These are phyloP conservation scores for Dunckerocampus dactyliophorus DNA, from an alignment of 2,113 vertebrate genomes.

Conservation along the genomic window DNA sequence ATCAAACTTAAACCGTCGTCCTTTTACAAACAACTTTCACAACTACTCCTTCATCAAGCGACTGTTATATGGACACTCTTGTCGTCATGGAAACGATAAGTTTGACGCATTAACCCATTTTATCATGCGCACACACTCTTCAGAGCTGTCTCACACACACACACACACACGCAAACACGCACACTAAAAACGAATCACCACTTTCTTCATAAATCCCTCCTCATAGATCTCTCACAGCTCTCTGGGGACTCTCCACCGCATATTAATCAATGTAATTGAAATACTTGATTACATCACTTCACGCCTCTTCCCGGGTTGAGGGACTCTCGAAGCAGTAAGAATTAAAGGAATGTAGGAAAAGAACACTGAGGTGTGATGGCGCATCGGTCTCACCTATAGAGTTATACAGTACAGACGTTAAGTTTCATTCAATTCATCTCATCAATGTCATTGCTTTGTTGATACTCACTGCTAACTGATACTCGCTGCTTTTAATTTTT, in stretches of 20 bases:
- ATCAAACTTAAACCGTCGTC: not conserved
- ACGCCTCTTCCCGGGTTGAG: conserved; percentile 47
- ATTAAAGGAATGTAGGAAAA: conserved; percentile 42
- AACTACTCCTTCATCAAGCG: conserved; percentile 24
- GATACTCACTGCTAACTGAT: no score
- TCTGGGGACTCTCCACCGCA: conserved; percentile 45
- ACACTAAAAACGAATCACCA: conserved; percentile 51
- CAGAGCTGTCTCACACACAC: not conserved
- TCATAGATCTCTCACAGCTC: conserved; percentile 51
- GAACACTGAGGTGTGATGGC: conserved; percentile 15
- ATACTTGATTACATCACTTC: conserved; percentile 66
- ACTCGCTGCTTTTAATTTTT: no score
- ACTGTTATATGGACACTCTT: conserved; percentile 5
- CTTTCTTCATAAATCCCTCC: conserved; percentile 58
- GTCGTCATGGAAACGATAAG: conserved; percentile 53
- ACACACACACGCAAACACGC: not conserved
- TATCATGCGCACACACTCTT: conserved; percentile 3
- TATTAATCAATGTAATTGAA: conserved; percentile 69
- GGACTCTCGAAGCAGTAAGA: conserved; percentile 29
- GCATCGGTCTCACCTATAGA: not conserved
- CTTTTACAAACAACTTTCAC: conserved; percentile 15
- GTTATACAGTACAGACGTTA: no score
- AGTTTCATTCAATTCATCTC: no score
- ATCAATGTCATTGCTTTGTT: no score
- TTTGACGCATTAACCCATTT: conserved; percentile 44